These are phyloP conservation scores for Neopipo cinnamomea DNA, from an alignment of 2,113 vertebrate genomes.

Conservation along the genomic window DNA sequence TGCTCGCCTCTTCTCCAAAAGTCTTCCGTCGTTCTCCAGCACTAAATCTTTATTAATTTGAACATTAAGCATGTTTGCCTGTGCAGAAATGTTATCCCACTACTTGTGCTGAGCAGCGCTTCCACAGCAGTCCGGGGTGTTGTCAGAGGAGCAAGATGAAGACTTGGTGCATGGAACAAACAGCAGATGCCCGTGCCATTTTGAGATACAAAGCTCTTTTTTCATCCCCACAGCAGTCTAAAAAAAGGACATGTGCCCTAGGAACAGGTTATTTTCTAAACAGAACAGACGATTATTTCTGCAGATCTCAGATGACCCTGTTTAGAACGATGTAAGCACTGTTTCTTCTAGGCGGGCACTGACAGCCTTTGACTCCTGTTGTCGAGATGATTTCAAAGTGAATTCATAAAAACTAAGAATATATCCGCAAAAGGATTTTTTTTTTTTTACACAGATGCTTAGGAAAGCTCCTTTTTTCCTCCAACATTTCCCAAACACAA, in stretches of 20 bases:
- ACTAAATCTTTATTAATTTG: constrained; percentile 48
- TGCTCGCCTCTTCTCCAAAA: not conserved
- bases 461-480: not conserved
- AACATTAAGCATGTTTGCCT: not conserved
- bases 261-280: constrained; percentile 63
- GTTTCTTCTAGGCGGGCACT: not conserved
- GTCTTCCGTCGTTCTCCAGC: not conserved
- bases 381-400: not conserved
- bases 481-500: not conserved
- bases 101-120: not conserved
- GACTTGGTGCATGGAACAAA: not conserved
- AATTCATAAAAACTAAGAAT: not conserved
- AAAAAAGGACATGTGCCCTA: constrained; percentile 64
- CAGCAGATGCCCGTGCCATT: constrained; percentile 17
- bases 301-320: constrained; percentile 11
- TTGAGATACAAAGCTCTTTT: constrained; percentile 58
- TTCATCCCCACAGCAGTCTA: constrained; percentile 33
- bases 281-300: constrained; percentile 32
- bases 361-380: not conserved
- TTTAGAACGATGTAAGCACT: not conserved
- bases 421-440: not conserved
- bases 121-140: not conserved
- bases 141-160: not conserved
- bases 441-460: not conserved
- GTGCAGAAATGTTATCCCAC: not conserved